Evolutionary conservation across 1,140 invertebrate species (phyloP).

Genomic region (Stenopsyche tienmushanensis): DNA sequence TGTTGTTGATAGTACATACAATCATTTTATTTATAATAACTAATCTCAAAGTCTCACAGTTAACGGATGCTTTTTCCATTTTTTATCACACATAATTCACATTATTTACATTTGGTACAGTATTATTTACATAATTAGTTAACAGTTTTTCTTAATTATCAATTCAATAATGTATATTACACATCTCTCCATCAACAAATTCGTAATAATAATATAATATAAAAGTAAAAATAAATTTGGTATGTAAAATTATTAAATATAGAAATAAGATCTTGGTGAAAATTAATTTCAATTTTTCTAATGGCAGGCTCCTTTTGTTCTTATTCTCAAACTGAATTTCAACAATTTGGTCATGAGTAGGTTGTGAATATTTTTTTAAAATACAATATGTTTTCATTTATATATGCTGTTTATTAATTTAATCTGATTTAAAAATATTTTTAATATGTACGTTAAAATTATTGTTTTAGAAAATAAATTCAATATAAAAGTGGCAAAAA

Average conservation of each 20-base stretch:
- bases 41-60: slow-evolving; percentile 30
- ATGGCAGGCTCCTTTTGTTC: neutral
- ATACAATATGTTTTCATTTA: neutral
- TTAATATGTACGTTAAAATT: no score
- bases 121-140: slow-evolving; percentile 24
- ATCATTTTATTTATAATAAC: slow-evolving; percentile 13
- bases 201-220: neutral
- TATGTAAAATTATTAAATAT: slow-evolving; percentile 1
- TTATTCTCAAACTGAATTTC: neutral
- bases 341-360: neutral
- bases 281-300: neutral
- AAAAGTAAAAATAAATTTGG: slow-evolving; percentile 18
- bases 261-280: neutral
- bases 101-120: slow-evolving; percentile 18
- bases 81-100: slow-evolving; percentile 28
- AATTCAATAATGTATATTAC: slow-evolving; percentile 5
- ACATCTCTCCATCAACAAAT: neutral
- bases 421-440: neutral
- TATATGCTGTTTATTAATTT: neutral
- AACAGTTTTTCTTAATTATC: slow-evolving; percentile 9
- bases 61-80: slow-evolving; percentile 13
- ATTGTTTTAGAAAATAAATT: neutral
- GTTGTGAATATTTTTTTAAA: neutral
- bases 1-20: slow-evolving; percentile 18
- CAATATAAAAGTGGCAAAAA: neutral